Evolutionary conservation across 2,113 vertebrate species (phyloP).

Genomic region (Orycteropus afer): DNA sequence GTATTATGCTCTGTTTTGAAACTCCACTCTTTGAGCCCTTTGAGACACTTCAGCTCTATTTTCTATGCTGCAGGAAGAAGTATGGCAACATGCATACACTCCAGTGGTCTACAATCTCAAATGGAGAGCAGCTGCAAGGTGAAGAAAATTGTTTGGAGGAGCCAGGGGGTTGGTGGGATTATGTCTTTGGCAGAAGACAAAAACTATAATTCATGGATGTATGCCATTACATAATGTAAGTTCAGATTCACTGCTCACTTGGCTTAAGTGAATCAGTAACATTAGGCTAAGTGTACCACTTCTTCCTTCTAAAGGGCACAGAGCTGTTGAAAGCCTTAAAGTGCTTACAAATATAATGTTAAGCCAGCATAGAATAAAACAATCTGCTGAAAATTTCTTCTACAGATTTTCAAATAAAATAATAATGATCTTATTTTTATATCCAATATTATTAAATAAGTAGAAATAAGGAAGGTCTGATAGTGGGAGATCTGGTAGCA

Average conservation of each 20-base stretch:
- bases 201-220: neutral
- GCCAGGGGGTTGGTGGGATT: neutral
- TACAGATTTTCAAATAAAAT: slow-evolving; percentile 9
- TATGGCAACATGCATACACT: neutral
- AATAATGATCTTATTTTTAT: neutral
- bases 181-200: slow-evolving; percentile 36
- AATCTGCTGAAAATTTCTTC: slow-evolving; percentile 33
- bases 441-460: slow-evolving; percentile 11
- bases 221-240: neutral
- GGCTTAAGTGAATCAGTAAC: slow-evolving; percentile 45
- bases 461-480: slow-evolving; percentile 45
- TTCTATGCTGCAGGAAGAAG: neutral
- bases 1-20: neutral
- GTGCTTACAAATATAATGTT: slow-evolving; percentile 40
- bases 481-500: too few species aligned
- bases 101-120: neutral
- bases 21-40: neutral
- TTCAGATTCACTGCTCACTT: slow-evolving; percentile 39
- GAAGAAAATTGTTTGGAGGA: slow-evolving; percentile 32
- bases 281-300: slow-evolving; percentile 36
- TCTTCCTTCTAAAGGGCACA: neutral
- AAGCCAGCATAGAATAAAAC: neutral
- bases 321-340: slow-evolving; percentile 34
- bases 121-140: slow-evolving; percentile 33
- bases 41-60: neutral